Base-by-base conservation (phyloP, 92 coral and sea anemone genomes). In the Epizoanthus stellaris region DNA sequence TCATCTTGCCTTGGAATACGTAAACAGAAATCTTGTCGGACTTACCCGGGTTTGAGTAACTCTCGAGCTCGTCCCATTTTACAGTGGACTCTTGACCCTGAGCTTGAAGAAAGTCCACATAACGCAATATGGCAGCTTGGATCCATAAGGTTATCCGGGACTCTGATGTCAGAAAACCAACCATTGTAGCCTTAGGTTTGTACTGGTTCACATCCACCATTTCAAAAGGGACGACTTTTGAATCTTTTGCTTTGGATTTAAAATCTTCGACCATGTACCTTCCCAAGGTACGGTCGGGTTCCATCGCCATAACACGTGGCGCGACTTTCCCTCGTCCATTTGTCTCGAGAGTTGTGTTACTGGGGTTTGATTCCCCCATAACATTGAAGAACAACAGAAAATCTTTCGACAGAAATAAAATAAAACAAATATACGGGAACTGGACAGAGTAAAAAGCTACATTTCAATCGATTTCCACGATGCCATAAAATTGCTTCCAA, bases 121-220 rank as follows among this genome's bases (percentile, higher is more conserved):
- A 47, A 6, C 53, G 21, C 67, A 62, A 19, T 62, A 62, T 62
- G 36, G 30, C 36, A 20, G 67, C 67, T 62, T 62, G 67, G 11
- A 62, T 62, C 67, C 67, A 62, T 19, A 62, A 25, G 11, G 67
- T 62, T 12, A 62, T 62, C 21, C 67, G 67, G 67, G 34, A 62
- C 67, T 19, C 67, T 62, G 67, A 62, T 20, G 67, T 62, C 30
- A 19, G 67, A 62, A 62, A 62, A 62, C 67, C 34, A 20, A 62
- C 67, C 67, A 62, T 62, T 19, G 66, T 17, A 61, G 66, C 66
- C 66, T 61, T 61, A 17, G 66, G 66, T 61, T 61, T 61, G 25
- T 61, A 61, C 23, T 61, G 66, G 25, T 61, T 61, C 6, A 61
- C 66, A 16, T 61, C 66, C 66, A 61, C 25, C 66, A 61, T 61